phyloP scores from a whole-genome alignment of 2,888 invertebrate genomes.

The Macrosiphum euphorbiae region DNA sequence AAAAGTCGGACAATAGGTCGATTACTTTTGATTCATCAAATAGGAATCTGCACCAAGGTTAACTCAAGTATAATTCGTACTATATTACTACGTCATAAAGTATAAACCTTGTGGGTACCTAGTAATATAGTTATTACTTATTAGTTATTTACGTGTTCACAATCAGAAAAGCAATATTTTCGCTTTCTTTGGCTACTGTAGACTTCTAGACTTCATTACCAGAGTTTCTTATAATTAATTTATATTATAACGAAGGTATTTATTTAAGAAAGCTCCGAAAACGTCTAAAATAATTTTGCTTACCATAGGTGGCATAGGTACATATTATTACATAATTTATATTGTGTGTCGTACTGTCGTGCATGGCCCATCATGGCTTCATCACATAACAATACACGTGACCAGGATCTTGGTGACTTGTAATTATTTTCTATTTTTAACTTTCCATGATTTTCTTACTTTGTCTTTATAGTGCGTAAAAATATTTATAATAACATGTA shows the following conservation, averaged over 20 bases:
- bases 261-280: neutral
- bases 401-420: neutral
- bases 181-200: neutral
- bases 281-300: neutral
- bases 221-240: neutral
- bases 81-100: neutral
- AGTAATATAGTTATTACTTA: neutral
- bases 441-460: neutral
- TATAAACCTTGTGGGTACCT: neutral
- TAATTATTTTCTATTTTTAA: neutral
- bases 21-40: neutral
- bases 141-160: neutral
- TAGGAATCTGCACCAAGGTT: neutral
- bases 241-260: neutral
- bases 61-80: neutral
- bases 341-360: neutral
- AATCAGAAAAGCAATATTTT: neutral
- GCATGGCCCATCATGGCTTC: neutral
- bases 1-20: neutral
- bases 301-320: neutral
- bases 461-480: neutral
- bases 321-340: neutral
- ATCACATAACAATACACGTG: neutral
- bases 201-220: neutral
- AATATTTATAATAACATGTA: neutral